Conservation (phyloP, 2,888 invertebrate species). For the Entomobrya proxima region DNA sequence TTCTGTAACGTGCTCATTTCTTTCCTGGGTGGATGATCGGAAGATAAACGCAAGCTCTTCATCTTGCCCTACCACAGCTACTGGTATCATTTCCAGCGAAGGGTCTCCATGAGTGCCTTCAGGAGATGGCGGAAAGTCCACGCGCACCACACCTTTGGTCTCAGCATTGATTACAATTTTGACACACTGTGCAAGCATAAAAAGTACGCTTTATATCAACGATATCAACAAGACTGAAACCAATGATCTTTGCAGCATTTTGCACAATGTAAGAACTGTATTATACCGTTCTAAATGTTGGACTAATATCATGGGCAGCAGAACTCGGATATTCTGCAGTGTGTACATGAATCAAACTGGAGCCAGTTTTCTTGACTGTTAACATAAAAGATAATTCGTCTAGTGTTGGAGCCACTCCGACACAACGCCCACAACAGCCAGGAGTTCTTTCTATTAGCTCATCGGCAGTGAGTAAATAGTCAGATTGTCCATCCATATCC, state of each 20-base stretch:
- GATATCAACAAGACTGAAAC: not conserved
- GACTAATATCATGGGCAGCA: not conserved
- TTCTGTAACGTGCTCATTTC: conserved; percentile 14
- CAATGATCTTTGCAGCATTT: not conserved
- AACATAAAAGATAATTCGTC: conserved; percentile 26
- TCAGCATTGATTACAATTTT: conserved; percentile 41
- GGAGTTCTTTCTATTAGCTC: not conserved
- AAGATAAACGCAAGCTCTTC: conserved; percentile 45
- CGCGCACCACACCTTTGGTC: conserved; percentile 3
- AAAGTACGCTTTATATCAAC: too few species aligned
- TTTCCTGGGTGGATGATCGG: not conserved
- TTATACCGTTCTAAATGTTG: not conserved
- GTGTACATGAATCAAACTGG: conserved; percentile 15
- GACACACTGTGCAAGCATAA: conserved; percentile 13
- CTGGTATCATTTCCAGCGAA: conserved; percentile 24
- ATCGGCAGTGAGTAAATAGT: conserved; percentile 31
- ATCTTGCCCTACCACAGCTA: conserved; percentile 23
- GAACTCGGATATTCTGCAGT: not conserved
- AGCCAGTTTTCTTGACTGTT: not conserved
- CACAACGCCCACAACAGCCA: conserved; percentile 10
- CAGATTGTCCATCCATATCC: not conserved
- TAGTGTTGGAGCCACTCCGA: not conserved
- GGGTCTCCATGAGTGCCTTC: conserved; percentile 34
- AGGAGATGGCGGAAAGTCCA: conserved; percentile 40
- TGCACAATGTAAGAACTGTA: not conserved